A percentile compares a stretch with the other conserved stretches of the same genome.
phyloP scores from a whole-genome alignment of 2,888 invertebrate genomes.

The Polyommatus iphigenia region DNA sequence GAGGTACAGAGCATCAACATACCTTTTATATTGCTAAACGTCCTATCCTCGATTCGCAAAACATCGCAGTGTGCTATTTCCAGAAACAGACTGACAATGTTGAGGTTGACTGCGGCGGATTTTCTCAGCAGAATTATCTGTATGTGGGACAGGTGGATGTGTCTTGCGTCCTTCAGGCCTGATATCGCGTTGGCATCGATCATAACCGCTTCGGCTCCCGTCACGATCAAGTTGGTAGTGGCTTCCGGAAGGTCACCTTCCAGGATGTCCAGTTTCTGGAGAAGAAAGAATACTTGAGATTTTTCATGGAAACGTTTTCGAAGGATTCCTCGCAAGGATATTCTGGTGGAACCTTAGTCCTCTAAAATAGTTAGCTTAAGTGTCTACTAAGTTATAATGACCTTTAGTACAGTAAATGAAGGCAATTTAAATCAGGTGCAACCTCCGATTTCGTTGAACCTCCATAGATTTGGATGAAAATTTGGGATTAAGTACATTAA shows the following conservation, averaged over 20 bases:
- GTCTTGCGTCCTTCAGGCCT: slow-evolving; percentile 74
- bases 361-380: not conserved
- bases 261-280: slow-evolving; percentile 72
- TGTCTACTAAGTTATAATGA: too few relatives aligned
- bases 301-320: slow-evolving; percentile 41
- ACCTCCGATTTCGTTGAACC: too few relatives aligned
- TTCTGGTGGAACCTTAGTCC: too few relatives aligned
- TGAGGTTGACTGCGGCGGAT: slow-evolving; percentile 81
- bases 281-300: slow-evolving; percentile 31
- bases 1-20: slow-evolving; percentile 38
- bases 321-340: slow-evolving; percentile 28
- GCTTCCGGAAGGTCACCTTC: slow-evolving; percentile 79
- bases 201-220: slow-evolving; percentile 77
- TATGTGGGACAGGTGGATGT: slow-evolving; percentile 77
- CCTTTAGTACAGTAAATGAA: too few relatives aligned
- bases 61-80: slow-evolving; percentile 81
- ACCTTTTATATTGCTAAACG: slow-evolving; percentile 83
- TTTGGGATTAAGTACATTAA: too few relatives aligned
- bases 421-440: too few relatives aligned
- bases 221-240: slow-evolving; percentile 80
- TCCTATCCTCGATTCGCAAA: slow-evolving; percentile 81
- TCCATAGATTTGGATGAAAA: too few relatives aligned
- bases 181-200: slow-evolving; percentile 80
- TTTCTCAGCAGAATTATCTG: slow-evolving; percentile 77
- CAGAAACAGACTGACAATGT: slow-evolving; percentile 80